Percentiles rank a stretch among this genome's conserved stretches.
Conservation (phyloP, 2,797 vertebrate species). For the Chaenodraco wilsoni region DNA sequence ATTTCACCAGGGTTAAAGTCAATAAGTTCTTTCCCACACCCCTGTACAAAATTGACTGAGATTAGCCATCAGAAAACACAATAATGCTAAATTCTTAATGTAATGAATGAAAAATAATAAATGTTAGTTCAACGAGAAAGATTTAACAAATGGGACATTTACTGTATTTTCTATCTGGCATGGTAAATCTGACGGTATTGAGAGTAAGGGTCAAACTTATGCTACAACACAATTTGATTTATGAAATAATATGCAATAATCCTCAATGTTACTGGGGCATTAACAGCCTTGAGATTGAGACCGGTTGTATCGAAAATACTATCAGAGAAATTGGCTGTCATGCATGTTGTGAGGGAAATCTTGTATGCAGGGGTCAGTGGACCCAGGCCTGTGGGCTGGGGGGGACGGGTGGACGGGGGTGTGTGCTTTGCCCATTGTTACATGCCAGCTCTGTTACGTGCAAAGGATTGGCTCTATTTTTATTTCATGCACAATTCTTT, state of each 20-base stretch:
- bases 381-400: background rate
- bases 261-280: conserved; percentile 30
- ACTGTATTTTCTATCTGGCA: background rate
- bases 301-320: conserved; percentile 4
- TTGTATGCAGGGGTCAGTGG: background rate
- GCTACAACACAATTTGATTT: conserved; percentile 6
- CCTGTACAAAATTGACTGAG: background rate
- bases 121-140: background rate
- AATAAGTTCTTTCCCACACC: background rate
- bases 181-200: background rate
- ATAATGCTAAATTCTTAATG: background rate
- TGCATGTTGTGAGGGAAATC: conserved; percentile 21
- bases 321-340: conserved; percentile 4
- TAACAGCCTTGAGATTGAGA: background rate
- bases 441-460: conserved; percentile 5
- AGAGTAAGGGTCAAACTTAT: conserved; percentile 4
- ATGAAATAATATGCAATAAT: conserved; percentile 44
- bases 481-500: conserved; percentile 12
- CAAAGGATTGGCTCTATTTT: background rate
- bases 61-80: background rate
- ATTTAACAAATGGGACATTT: background rate
- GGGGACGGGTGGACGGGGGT: background rate
- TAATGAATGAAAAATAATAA: background rate
- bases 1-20: background rate
- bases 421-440: conserved; percentile 19